Base-by-base conservation (phyloP, 1,140 invertebrate genomes). In the Zaprionus tsacasi region DNA sequence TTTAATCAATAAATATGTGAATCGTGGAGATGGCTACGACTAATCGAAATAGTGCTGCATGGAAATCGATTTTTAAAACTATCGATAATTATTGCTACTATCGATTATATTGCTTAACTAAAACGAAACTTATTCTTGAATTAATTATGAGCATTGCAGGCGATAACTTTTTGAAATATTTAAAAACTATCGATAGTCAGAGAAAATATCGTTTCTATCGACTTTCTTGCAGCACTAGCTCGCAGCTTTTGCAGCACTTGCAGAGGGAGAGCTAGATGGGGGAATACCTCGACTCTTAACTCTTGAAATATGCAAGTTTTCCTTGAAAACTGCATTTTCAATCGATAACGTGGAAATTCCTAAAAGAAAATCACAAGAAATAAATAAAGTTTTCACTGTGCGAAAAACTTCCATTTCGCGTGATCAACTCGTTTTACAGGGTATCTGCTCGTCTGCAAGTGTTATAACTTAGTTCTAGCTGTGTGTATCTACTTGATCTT, bases 401-500 rank as follows among this genome's bases (percentile, higher is more conserved):
- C 27, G n/a, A 50, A 74, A 74, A 70, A 74, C 71, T 70, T 36
- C 10, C 50, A 74, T 74, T 74, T 74, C 71, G 33, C 10, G 33
- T 33, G 59, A 69, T 61, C 36, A 27, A 36, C 40, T 45, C 7
- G 7, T 45, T 8, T 45, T 45, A 15, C 40, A 50, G 45, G 45
- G 45, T 17, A 50, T 50, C 45, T 50, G 45, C 17, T 25, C 15
- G 11, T 11, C 45, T 66, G 43, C 13, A 55, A 17, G 55, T 38
- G 30, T 0, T n/a, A 10, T 21, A 25, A 10, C 30, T 59, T 36
- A 59, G 7, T 15, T 12, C 30, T 55, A 40, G 1, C n/a, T 48
- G 27, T 30, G 13, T 13, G 17, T 50, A 63, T 21, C 60, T 89
- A 89, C 72, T 89, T 89, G 72, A 89, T 89, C 76, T 89, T 89